phyloP scores from a whole-genome alignment of 2,888 invertebrate genomes.

The Nymphalis polychloros region DNA sequence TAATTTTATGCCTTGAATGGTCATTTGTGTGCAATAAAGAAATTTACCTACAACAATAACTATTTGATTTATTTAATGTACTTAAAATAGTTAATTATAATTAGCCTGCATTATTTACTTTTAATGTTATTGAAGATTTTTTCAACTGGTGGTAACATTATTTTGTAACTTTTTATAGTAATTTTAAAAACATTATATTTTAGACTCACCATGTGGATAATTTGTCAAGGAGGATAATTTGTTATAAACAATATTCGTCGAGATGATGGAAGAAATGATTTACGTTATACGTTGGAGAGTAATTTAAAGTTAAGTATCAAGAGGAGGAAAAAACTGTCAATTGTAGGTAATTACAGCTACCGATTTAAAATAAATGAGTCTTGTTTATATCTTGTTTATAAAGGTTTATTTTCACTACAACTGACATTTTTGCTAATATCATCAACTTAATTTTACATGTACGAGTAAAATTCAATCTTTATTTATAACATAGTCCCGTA shows the following conservation, averaged over 20 bases:
- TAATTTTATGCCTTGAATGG: too few species aligned
- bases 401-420: neutral
- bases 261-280: conserved; percentile 55
- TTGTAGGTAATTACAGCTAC: conserved; percentile 11
- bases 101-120: too few species aligned
- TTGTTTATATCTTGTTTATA: conserved; percentile 4
- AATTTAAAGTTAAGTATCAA: conserved; percentile 35
- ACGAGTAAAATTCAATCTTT: too few species aligned
- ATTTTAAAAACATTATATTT: too few species aligned
- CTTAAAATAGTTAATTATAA: too few species aligned
- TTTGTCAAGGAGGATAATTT: conserved; percentile 43
- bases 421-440: neutral
- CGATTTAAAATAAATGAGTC: conserved; percentile 8
- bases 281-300: conserved; percentile 26
- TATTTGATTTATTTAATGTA: too few species aligned
- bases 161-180: too few species aligned
- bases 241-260: conserved; percentile 46
- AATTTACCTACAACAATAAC: too few species aligned
- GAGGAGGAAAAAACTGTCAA: conserved; percentile 42
- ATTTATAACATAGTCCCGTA: too few species aligned
- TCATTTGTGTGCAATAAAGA: too few species aligned
- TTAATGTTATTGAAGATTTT: too few species aligned
- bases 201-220: neutral
- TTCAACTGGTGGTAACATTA: too few species aligned
- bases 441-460: neutral